A percentile compares a stretch with the other conserved stretches of the same genome.
phyloP scores from a whole-genome alignment of 2,113 vertebrate species.

The Ciconia boyciana region DNA sequence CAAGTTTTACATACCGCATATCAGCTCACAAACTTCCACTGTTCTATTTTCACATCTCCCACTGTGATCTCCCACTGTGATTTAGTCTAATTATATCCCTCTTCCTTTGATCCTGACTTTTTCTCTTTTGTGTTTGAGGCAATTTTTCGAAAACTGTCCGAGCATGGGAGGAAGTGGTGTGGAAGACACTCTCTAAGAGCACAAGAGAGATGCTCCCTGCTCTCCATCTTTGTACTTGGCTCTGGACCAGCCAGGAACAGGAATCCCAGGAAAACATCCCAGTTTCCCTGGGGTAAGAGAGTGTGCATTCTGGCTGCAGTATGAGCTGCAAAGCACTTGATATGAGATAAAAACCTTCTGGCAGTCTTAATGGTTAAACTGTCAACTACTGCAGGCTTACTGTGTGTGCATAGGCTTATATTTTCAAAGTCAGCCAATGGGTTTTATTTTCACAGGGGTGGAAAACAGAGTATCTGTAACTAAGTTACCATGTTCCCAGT shows the following conservation, averaged over 20 bases:
- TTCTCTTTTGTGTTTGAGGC: neutral
- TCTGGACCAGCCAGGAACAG: neutral
- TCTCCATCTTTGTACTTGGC: neutral
- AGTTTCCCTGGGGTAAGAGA: neutral
- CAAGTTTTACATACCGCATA: neutral
- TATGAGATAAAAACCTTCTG: neutral
- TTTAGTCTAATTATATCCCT: neutral
- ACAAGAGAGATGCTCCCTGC: neutral
- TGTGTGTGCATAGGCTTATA: neutral
- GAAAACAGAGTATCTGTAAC: neutral
- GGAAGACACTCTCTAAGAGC: neutral
- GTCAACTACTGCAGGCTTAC: neutral
- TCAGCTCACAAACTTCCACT: neutral
- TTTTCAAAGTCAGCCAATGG: neutral
- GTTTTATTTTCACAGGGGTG: neutral
- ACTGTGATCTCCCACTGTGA: neutral
- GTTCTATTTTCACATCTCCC: neutral
- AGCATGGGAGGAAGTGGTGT: neutral
- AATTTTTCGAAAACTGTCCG: neutral
- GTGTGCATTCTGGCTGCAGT: neutral
- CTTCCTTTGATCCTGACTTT: neutral
- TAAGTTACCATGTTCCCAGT: neutral
- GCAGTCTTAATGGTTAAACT: neutral
- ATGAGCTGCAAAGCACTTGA: neutral
- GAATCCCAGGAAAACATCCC: constrained; percentile 3